Percentiles rank a stretch among this genome's conserved stretches.
Evolutionary conservation across 2,888 invertebrate genomes (phyloP).

Genomic region (Phalera bucephala): DNA sequence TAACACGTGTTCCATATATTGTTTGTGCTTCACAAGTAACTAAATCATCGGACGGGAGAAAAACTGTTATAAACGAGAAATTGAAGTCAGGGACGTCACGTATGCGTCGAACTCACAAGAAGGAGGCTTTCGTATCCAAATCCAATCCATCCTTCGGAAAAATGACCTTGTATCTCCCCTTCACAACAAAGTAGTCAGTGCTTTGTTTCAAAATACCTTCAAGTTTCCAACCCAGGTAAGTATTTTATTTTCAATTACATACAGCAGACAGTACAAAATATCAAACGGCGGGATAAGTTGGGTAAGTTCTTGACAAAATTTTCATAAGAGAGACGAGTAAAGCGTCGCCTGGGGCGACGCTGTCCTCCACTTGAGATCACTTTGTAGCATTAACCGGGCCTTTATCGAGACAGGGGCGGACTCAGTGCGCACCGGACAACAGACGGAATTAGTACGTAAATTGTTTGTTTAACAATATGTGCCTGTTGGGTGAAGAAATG

Average conservation of each 20-base stretch:
- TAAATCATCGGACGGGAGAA: slow-evolving; percentile 58
- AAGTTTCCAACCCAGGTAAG: no score
- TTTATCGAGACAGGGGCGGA: slow-evolving; percentile 52
- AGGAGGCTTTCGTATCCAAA: no score
- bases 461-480: no score
- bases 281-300: slow-evolving; percentile 23
- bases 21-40: slow-evolving; percentile 55
- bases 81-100: no score
- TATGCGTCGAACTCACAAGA: no score
- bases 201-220: no score
- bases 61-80: no score
- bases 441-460: slow-evolving; percentile 24
- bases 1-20: slow-evolving; percentile 79
- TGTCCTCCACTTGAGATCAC: slow-evolving; percentile 56
- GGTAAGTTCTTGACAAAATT: slow-evolving; percentile 53
- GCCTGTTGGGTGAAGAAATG: no score
- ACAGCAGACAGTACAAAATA: slow-evolving; percentile 13
- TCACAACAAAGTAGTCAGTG: no score
- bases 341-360: slow-evolving; percentile 72
- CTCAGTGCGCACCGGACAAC: slow-evolving; percentile 44
- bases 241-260: no score
- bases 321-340: slow-evolving; percentile 60
- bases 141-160: no score
- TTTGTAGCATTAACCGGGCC: slow-evolving; percentile 72
- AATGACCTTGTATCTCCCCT: no score